phyloP scores from a whole-genome alignment of 2,888 invertebrate genomes.

The Tridacna crocea region DNA sequence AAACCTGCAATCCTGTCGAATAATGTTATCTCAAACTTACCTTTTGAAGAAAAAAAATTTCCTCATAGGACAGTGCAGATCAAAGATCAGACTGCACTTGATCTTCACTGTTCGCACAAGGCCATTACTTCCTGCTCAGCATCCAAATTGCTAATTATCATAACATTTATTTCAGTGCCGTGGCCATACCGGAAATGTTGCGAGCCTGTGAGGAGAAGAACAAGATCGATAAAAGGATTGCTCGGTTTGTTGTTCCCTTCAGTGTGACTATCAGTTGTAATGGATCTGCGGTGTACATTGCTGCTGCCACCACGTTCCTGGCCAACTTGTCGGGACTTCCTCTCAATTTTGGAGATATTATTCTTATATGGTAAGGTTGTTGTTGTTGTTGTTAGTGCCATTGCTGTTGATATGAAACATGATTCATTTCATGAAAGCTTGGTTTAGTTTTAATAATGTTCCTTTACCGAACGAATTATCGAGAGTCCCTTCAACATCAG shows the following conservation, averaged over 20 bases:
- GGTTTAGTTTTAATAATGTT: no score
- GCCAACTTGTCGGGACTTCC: conserved; percentile 67
- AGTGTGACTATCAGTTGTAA: conserved; percentile 79
- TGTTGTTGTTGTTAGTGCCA: neutral
- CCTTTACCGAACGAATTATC: no score
- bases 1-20: no score
- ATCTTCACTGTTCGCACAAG: no score
- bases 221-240: conserved; percentile 73
- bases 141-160: no score
- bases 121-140: no score
- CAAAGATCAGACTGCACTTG: no score
- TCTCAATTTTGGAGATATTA: conserved; percentile 60
- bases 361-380: conserved; percentile 70
- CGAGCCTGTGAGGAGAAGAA: conserved; percentile 72
- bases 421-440: no score
- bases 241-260: conserved; percentile 77
- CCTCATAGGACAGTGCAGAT: no score
- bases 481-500: no score
- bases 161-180: conserved; percentile 71
- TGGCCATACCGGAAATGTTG: conserved; percentile 80
- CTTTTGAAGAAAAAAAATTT: no score
- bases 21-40: no score
- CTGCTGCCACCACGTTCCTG: conserved; percentile 74
- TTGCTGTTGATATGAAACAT: neutral
- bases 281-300: conserved; percentile 78